phyloP scores from a whole-genome alignment of 2,113 vertebrate species.

The Rhadina sibilatrix region DNA sequence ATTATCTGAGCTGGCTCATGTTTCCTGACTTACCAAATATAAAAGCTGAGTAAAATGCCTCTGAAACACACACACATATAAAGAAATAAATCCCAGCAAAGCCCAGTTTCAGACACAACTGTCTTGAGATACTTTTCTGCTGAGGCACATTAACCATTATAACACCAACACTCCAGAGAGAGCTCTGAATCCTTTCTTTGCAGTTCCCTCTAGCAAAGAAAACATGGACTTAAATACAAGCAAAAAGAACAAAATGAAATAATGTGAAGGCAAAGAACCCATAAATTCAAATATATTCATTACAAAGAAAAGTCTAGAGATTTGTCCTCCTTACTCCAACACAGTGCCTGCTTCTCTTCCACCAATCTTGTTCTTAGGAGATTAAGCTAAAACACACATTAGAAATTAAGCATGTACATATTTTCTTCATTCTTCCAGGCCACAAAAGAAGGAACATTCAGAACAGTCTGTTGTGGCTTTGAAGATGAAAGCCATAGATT shows the following conservation, averaged over 20 bases:
- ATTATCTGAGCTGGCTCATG: not conserved
- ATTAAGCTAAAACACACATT: slow-evolving; percentile 20
- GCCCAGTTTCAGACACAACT: not conserved
- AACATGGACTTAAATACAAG: not conserved
- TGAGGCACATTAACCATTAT: not conserved
- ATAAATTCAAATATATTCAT: not conserved
- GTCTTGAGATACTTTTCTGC: not conserved
- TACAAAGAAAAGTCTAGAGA: not conserved
- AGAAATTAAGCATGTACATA: not conserved
- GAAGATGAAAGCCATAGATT: not conserved
- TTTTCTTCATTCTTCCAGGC: slow-evolving; percentile 12
- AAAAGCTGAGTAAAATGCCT: not conserved
- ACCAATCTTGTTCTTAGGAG: not conserved
- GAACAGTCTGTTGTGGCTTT: not conserved
- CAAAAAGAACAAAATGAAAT: not conserved
- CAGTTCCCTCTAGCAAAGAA: not conserved
- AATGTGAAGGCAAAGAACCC: not conserved
- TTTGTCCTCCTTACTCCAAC: not conserved
- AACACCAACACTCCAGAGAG: not conserved
- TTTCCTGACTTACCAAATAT: not conserved
- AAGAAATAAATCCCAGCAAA: not conserved
- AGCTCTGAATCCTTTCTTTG: not conserved
- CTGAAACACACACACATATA: not conserved
- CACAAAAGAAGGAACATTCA: not conserved
- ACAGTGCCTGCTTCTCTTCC: not conserved